Evolutionary conservation across 2,888 invertebrate genomes (phyloP), one percentile per base, ranked within the genome.

Genomic region (Patella depressa): DNA sequence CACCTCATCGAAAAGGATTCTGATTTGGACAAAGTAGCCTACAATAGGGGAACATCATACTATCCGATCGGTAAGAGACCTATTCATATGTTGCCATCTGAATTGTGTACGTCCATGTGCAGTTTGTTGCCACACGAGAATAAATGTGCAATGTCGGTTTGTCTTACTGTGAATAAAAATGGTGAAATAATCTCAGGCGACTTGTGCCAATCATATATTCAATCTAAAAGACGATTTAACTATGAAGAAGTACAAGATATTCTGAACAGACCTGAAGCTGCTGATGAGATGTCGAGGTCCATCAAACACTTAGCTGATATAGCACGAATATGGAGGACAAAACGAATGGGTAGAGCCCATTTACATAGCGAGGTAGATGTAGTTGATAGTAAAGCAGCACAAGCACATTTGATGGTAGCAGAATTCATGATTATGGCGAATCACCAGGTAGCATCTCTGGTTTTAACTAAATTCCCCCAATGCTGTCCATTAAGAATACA

Each of bases 401-500:
- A 87, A 29, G 85, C 88, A 2, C 82, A 85, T 71, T 80, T 83
- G 72, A 75, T 91, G 80, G 82, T 89, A n/a, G 85, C 89, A 75
- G 91, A 91, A 82, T 80, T 90, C 59, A 81, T 86, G 81, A 83
- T 90, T 15, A 85, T 84, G 78, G 83, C 88, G 17, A 87, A 89
- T 80, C 81, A 81, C 69, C 83, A 88, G 73, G 85, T 89, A 11
- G 89, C 88, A 2, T 80, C 81, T 59, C 79, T 85, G 24, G 82
- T 90, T 53, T 70, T 85, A 15, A 75, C 79, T 11, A 79, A 74
- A 9, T 88, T 83, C 75, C 87, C 87, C 2, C 78, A 84, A 17
- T 77, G 77, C 14, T 85, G 85, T 3, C 90, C 90, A 2, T 80
- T 90, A 12, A 79, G 84, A 70, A 77, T 83, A 29, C 89, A 90